A percentile compares a stretch with the other conserved stretches of the same genome.
phyloP scores from a whole-genome alignment of 2,888 invertebrate species.

The Smittia aterrima region DNA sequence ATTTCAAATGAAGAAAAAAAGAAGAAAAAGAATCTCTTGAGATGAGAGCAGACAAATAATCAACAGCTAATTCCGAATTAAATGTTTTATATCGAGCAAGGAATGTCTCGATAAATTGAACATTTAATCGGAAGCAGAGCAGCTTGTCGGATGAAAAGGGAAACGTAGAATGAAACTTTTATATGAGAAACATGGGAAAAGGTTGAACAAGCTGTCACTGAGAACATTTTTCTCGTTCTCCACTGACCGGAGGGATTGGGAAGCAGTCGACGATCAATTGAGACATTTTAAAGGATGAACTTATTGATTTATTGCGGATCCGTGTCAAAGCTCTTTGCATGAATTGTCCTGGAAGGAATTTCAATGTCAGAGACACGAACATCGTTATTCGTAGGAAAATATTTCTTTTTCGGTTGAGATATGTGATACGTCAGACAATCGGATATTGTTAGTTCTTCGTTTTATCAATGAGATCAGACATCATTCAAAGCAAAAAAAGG shows the following conservation, averaged over 20 bases:
- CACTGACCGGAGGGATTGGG: background rate
- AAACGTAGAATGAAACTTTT: background rate
- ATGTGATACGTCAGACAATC: no score
- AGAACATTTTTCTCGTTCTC: background rate
- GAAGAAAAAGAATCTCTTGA: background rate
- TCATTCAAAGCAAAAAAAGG: no score
- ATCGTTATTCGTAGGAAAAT: background rate
- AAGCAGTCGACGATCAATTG: background rate
- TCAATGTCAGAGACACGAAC: background rate
- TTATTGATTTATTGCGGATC: background rate
- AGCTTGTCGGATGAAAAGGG: background rate
- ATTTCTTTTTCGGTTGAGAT: background rate
- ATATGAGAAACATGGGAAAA: slow-evolving; percentile 12
- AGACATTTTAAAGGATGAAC: background rate
- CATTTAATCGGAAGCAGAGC: slow-evolving; percentile 8
- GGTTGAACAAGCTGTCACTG: slow-evolving; percentile 5
- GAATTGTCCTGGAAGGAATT: background rate
- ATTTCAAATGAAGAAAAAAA: no score
- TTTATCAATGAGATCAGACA: no score
- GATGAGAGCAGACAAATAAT: slow-evolving; percentile 27
- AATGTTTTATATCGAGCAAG: background rate
- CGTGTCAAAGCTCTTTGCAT: background rate
- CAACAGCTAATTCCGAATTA: slow-evolving; percentile 36
- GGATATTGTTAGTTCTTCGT: no score
- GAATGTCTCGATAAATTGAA: slow-evolving; percentile 20